phyloP scores from a whole-genome alignment of 2,888 invertebrate genomes.

The Harpalus rufipes region DNA sequence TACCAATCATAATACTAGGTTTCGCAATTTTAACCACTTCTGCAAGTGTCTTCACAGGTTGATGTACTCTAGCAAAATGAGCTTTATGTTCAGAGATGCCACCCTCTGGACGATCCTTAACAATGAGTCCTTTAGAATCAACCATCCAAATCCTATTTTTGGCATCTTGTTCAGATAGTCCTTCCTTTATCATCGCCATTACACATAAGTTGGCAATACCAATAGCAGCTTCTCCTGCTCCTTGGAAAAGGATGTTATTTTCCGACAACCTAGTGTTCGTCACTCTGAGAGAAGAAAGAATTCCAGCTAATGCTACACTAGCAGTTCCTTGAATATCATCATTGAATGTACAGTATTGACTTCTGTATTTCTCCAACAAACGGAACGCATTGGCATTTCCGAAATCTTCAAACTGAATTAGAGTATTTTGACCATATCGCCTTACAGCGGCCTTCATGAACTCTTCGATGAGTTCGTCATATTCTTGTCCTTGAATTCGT shows the following conservation, averaged over 20 bases:
- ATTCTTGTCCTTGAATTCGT: constrained; percentile 89
- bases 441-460: constrained; percentile 96
- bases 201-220: constrained; percentile 96
- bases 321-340: constrained; percentile 99
- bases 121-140: constrained; percentile 96
- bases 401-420: constrained; percentile 98
- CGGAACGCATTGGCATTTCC: constrained; percentile 98
- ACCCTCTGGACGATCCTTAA: constrained; percentile 90
- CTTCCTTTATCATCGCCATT: constrained; percentile 95
- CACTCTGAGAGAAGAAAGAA: constrained; percentile 91
- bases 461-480: constrained; percentile 97
- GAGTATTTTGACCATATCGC: constrained; percentile 90
- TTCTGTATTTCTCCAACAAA: constrained; percentile 92
- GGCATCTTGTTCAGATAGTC: constrained; percentile 87
- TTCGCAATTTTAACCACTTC: constrained; percentile 90
- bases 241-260: constrained; percentile 94
- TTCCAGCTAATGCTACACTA: constrained; percentile 95
- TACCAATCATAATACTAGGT: constrained; percentile 95
- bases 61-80: constrained; percentile 88
- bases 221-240: constrained; percentile 97
- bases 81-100: constrained; percentile 89
- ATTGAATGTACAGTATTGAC: constrained; percentile 96
- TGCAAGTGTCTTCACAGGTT: constrained; percentile 86
- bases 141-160: constrained; percentile 94
- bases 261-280: constrained; percentile 91